phyloP scores from a whole-genome alignment of 1,140 invertebrate genomes.

The Ephestia elutella region DNA sequence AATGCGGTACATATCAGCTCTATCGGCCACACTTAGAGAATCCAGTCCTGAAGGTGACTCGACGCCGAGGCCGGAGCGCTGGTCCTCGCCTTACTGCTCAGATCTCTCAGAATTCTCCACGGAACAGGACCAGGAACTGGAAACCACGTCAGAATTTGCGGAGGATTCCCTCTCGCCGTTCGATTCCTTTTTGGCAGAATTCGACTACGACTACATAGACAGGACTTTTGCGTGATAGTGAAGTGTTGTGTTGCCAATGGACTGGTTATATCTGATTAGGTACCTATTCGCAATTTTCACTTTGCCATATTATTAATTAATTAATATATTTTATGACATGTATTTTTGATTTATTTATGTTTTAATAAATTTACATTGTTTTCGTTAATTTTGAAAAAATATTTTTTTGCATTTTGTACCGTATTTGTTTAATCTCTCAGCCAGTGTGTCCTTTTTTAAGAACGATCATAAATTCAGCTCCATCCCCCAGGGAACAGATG shows the following conservation, averaged over 20 bases:
- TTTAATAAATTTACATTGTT: constrained; percentile 66
- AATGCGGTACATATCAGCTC: constrained; percentile 88
- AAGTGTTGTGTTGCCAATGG: constrained; percentile 30
- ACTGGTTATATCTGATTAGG: constrained; percentile 36
- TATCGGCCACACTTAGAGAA: constrained; percentile 64
- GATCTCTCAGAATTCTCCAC: constrained; percentile 63
- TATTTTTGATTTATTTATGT: constrained; percentile 61
- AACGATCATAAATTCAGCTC: not conserved
- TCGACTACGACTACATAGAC: constrained; percentile 65
- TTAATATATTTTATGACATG: constrained; percentile 50
- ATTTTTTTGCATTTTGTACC: not conserved
- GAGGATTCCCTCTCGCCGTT: constrained; percentile 70
- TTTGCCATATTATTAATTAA: constrained; percentile 67
- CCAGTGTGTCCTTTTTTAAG: constrained; percentile 9
- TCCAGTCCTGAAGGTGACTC: constrained; percentile 31
- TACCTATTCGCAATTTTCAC: constrained; percentile 47
- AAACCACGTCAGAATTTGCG: constrained; percentile 58
- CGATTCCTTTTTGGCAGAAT: constrained; percentile 70
- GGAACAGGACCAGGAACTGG: constrained; percentile 33
- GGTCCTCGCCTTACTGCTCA: constrained; percentile 63
- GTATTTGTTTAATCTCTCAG: not conserved
- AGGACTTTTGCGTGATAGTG: constrained; percentile 67
- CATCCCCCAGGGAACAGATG: not conserved
- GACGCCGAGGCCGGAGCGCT: constrained; percentile 39
- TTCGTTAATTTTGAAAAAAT: constrained; percentile 35